Evolutionary conservation across 2,797 vertebrate genomes (phyloP), one percentile per base, ranked within the genome.

Genomic region (Hemibagrus guttatus): DNA sequence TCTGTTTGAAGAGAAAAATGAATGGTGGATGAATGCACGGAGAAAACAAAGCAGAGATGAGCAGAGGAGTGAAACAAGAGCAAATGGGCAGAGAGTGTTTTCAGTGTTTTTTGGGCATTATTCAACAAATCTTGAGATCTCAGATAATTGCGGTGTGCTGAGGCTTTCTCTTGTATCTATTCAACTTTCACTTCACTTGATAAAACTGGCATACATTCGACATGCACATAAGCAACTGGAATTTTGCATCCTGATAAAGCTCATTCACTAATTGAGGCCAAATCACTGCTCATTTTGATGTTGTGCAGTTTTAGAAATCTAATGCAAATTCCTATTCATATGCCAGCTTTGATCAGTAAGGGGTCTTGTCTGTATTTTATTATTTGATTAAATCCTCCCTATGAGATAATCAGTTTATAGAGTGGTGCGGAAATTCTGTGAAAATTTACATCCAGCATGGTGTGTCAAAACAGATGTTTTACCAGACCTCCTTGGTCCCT

Each of bases 401-500:
- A 13, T 52, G 19, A 83, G 59, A 61, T 76, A 75, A 86, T 83
- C 46, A 76, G 21, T 54, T 75, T 64, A 66, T 42, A 13, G 11
- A 54, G 23, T 49, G 56, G 58, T 82, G 3, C 6, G 17, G 78
- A 46, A 74, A 63, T 64, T 42, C 19, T 6, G 31, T n/a, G n/a
- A 31, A 56, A 56, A 56, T 2, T 11, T 78, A 21, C 8, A 21
- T 31, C 9, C 14, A 21, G 17, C 26, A 17, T 17, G 6, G 12
- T 11, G 13, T n/a, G 17, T 26, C 23, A 71, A 71, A 71, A 42
- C 8, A 0, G 23, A 39, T 71, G 7, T 12, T 28, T 49, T 23
- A 58, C 8, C 6, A 31, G n/a, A 5, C n/a, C 2, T n/a, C 9
- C 39, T 54, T n/a, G n/a, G n/a, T 54, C 85, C 61, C 46, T 23